Evolutionary conservation across 2,888 invertebrate species (phyloP), one percentile per base, ranked within the genome.

Genomic region (Lottia gigantea): DNA sequence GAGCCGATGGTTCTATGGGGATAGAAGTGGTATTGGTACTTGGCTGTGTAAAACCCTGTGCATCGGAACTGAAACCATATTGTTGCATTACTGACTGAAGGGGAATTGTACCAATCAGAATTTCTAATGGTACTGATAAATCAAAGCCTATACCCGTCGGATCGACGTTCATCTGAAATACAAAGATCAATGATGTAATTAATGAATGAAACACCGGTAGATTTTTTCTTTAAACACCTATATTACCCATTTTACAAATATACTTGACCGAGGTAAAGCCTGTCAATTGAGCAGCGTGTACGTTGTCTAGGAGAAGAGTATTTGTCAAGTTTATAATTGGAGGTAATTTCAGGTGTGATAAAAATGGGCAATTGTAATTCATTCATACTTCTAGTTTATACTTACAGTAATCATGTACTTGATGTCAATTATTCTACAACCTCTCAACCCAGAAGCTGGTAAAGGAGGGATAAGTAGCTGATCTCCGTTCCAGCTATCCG

Each of bases 401-500:
- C 70, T 64, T 46, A 80, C 80, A 74, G 61, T 67, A 2, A 79
- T 26, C 4, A 62, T 40, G 86, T 97, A 97, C 82, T 95, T 93
- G 83, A 97, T 95, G 87, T 94, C 93, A 84, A 97, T 97, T 83
- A 97, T 92, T 89, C 96, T 95, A 87, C 96, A 97, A 72, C 96
- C 96, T 81, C 95, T 91, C 70, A 97, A 91, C 91, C 96, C 96
- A 75, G 97, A 97, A 61, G 97, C 97, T 76, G 97, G 97, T 83
- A 97, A 90, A 46, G 97, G 96, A 74, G 97, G 96, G 78, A 97
- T 95, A 89, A 95, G 95, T 71, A 97, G 92, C 87, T 94, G 93
- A 88, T 96, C 95, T 85, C 93, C 94, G 75, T 93, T 92, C 96
- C 96, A 97, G 88, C 93, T 92, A 88, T 95, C 95, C 73, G 92